Percentiles rank a stretch among this genome's conserved stretches.
phyloP scores from a whole-genome alignment of 2,797 vertebrate genomes.

The Brachyrhaphis roseni region DNA sequence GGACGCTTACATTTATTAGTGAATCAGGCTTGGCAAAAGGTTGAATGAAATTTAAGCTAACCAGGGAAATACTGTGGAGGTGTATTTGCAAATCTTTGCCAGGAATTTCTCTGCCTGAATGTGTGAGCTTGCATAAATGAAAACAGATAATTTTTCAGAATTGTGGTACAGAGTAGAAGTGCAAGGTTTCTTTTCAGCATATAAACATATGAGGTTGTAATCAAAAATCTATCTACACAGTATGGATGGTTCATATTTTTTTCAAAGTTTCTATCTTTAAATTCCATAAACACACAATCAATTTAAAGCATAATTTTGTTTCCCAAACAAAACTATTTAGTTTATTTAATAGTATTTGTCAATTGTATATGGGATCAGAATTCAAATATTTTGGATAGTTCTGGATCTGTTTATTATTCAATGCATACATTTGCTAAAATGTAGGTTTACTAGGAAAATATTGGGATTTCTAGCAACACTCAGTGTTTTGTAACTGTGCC shows the following conservation, averaged over 20 bases:
- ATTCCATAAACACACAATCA: background rate
- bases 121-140: conserved; percentile 12
- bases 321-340: background rate
- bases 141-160: background rate
- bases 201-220: background rate
- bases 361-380: too few relatives aligned
- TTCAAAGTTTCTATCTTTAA: background rate
- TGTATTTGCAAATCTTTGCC: conserved; percentile 10
- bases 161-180: background rate
- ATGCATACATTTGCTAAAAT: background rate
- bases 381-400: background rate
- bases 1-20: conserved; percentile 9
- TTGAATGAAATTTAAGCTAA: conserved; percentile 24
- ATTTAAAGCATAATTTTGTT: background rate
- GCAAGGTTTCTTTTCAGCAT: background rate
- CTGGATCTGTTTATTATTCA: background rate
- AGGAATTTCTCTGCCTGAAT: background rate
- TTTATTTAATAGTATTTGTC: background rate
- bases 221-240: background rate
- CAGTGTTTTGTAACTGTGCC: background rate
- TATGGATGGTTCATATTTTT: background rate
- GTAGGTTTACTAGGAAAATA: background rate
- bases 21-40: conserved; percentile 21
- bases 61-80: background rate
- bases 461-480: background rate